phyloP scores from a whole-genome alignment of 1,140 invertebrate species.

The Polypedilum vanderplanki region DNA sequence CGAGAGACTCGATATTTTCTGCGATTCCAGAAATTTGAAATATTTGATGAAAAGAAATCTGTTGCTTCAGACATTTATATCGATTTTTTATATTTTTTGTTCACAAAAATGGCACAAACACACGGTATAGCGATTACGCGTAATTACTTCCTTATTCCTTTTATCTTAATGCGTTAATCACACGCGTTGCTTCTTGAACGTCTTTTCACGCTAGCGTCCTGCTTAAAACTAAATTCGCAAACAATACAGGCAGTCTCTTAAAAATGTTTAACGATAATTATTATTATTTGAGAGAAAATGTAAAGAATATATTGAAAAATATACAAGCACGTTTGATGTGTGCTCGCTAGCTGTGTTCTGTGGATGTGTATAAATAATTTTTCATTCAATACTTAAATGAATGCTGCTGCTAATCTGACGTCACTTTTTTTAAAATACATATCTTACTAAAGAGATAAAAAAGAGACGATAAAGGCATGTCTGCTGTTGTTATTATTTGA shows the following conservation, averaged over 20 bases:
- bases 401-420: not conserved
- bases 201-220: not conserved
- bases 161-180: not conserved
- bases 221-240: constrained; percentile 5
- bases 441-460: not conserved
- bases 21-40: constrained; percentile 18
- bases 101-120: not conserved
- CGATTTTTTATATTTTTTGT: not conserved
- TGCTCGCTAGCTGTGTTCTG: not conserved
- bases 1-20: not conserved
- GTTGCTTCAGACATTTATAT: not conserved
- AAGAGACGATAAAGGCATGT: no score
- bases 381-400: not conserved
- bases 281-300: not conserved
- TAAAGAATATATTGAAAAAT: not conserved
- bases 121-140: not conserved
- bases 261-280: constrained; percentile 12
- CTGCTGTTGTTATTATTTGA: no score
- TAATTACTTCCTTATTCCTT: constrained; percentile 11
- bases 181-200: not conserved
- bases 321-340: not conserved
- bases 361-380: not conserved
- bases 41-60: not conserved
- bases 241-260: constrained; percentile 4
- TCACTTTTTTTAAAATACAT: not conserved